Evolutionary conservation across 2,888 invertebrate genomes (phyloP).

Genomic region (Dyspetes luteomarginatus): DNA sequence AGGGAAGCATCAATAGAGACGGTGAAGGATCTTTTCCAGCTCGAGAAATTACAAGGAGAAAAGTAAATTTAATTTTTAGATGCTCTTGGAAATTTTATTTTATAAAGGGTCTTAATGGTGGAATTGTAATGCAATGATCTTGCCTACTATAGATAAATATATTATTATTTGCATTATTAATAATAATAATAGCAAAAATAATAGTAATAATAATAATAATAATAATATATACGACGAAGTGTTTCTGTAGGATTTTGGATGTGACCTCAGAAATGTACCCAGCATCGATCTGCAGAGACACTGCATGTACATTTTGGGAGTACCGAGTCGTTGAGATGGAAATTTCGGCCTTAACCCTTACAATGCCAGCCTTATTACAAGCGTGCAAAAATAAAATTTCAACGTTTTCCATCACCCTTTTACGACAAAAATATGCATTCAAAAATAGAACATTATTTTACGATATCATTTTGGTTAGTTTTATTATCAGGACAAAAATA

Average conservation of each 20-base stretch:
- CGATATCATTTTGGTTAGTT: too few relatives aligned
- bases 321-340: background rate
- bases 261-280: background rate
- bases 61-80: slow-evolving; percentile 36
- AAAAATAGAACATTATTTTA: too few relatives aligned
- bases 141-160: background rate
- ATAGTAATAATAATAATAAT: background rate
- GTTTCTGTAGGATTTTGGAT: background rate
- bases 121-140: background rate
- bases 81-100: background rate
- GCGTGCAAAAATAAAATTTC: background rate
- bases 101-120: background rate
- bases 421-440: too few relatives aligned
- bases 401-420: too few relatives aligned
- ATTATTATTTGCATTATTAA: background rate
- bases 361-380: background rate
- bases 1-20: slow-evolving; percentile 18
- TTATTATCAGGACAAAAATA: too few relatives aligned
- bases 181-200: slow-evolving; percentile 1
- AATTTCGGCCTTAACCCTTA: background rate
- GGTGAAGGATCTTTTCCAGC: slow-evolving; percentile 21
- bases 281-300: background rate
- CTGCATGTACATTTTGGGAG: background rate
- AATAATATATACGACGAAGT: background rate
- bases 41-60: background rate